phyloP scores from a whole-genome alignment of 2,888 invertebrate species.

The Xylophagus ater region DNA sequence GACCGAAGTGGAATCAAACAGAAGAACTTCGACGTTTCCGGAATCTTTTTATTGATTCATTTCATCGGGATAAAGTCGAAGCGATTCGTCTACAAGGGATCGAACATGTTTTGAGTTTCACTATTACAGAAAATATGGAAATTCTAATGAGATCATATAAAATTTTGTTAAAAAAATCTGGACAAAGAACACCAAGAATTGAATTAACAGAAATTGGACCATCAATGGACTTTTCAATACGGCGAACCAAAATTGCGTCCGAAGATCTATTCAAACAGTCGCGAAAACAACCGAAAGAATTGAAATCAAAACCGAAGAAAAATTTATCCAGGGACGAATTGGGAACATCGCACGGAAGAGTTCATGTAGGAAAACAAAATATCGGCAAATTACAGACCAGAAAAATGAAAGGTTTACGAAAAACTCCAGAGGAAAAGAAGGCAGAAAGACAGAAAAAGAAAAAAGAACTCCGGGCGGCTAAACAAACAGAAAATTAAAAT shows the following conservation, averaged over 20 bases:
- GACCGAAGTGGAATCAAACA: constrained; percentile 77
- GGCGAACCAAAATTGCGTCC: constrained; percentile 80
- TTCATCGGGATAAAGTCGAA: constrained; percentile 52
- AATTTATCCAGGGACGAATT: constrained; percentile 79
- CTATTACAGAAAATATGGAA: constrained; percentile 63
- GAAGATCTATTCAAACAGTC: constrained; percentile 79
- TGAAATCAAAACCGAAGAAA: constrained; percentile 75
- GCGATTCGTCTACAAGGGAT: constrained; percentile 82
- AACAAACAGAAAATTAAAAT: too few species aligned
- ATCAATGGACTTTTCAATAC: constrained; percentile 70
- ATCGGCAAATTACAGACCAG: constrained; percentile 74
- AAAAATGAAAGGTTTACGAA: constrained; percentile 80
- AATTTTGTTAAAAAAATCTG: constrained; percentile 81
- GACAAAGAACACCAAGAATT: constrained; percentile 73
- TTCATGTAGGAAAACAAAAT: constrained; percentile 88
- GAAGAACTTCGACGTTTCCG: constrained; percentile 72
- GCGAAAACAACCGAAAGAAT: constrained; percentile 65
- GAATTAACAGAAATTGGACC: constrained; percentile 72
- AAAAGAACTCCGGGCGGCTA: constrained; percentile 26
- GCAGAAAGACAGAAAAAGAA: constrained; percentile 46
- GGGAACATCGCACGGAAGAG: constrained; percentile 79
- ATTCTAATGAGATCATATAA: constrained; percentile 71
- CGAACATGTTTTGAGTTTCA: constrained; percentile 87
- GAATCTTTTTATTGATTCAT: constrained; percentile 84
- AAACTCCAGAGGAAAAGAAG: constrained; percentile 57